phyloP scores from a whole-genome alignment of 2,888 invertebrate genomes.

The Eupsilia transversa region DNA sequence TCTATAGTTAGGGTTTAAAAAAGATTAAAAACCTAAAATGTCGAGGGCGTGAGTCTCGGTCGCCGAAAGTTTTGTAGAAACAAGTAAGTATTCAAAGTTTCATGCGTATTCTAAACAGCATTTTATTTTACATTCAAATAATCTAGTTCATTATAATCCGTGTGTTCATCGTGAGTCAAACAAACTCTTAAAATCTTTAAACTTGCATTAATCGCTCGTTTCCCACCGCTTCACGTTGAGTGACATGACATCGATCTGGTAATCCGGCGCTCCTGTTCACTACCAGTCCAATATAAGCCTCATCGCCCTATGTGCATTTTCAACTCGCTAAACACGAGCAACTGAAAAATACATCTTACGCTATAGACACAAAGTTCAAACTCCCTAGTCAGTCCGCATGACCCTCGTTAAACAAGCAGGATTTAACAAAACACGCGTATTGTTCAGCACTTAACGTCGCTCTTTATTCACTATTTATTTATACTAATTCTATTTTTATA shows the following conservation, averaged over 20 bases:
- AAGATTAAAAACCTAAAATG: too few relatives aligned
- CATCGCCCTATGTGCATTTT: slow-evolving; percentile 58
- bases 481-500: slow-evolving; percentile 86
- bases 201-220: slow-evolving; percentile 60
- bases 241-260: slow-evolving; percentile 79
- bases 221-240: slow-evolving; percentile 70
- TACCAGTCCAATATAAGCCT: slow-evolving; percentile 63
- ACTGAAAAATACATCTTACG: slow-evolving; percentile 26
- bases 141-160: slow-evolving; percentile 38
- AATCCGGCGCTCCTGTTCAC: slow-evolving; percentile 73
- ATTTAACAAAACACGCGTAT: slow-evolving; percentile 79
- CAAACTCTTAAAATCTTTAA: slow-evolving; percentile 42
- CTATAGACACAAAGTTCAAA: background rate
- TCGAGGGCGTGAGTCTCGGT: background rate
- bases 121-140: background rate
- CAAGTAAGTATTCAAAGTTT: background rate
- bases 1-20: too few relatives aligned
- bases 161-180: slow-evolving; percentile 39
- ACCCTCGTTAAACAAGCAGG: slow-evolving; percentile 53
- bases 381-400: background rate
- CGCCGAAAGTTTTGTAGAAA: background rate
- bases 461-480: slow-evolving; percentile 84
- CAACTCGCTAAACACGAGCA: slow-evolving; percentile 28
- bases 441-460: slow-evolving; percentile 86
- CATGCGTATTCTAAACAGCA: background rate